Percentiles rank a stretch among this genome's conserved stretches.
Evolutionary conservation across 2,888 invertebrate genomes (phyloP).

Genomic region (Eilema sororculum): DNA sequence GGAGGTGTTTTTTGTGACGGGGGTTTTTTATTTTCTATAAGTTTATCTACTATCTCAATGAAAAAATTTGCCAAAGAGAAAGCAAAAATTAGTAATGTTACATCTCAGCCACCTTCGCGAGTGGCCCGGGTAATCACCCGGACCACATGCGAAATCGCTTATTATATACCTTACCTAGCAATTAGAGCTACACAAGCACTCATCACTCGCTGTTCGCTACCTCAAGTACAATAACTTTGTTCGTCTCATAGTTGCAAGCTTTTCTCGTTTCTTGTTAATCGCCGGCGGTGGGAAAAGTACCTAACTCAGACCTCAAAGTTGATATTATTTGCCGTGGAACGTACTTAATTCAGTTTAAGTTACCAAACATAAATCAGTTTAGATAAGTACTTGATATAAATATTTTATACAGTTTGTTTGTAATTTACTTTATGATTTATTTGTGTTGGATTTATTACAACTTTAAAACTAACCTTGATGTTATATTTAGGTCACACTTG

Average conservation of each 20-base stretch:
- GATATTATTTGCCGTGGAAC: conserved; percentile 24
- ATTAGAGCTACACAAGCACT: neutral
- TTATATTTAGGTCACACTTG: neutral
- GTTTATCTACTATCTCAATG: too few relatives aligned
- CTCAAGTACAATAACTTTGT: neutral
- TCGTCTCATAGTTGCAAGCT: neutral
- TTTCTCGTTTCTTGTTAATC: neutral
- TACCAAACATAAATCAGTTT: conserved; percentile 6
- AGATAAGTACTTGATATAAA: neutral
- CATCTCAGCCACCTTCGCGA: neutral
- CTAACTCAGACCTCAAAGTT: conserved; percentile 31
- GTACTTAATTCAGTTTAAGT: conserved; percentile 11
- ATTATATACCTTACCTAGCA: too few relatives aligned
- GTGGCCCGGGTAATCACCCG: neutral
- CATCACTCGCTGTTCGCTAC: neutral
- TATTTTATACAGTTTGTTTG: too few relatives aligned
- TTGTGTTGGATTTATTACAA: too few relatives aligned
- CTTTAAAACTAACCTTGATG: neutral
- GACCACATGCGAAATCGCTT: too few relatives aligned
- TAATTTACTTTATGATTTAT: neutral
- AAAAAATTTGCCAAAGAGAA: neutral
- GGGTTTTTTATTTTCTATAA: too few relatives aligned
- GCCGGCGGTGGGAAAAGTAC: neutral
- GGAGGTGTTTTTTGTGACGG: too few relatives aligned
- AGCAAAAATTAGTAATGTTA: too few relatives aligned